Percentiles rank a stretch among this genome's conserved stretches.
phyloP scores from a whole-genome alignment of 2,113 vertebrate genomes.

The Polypterus bichir region DNA sequence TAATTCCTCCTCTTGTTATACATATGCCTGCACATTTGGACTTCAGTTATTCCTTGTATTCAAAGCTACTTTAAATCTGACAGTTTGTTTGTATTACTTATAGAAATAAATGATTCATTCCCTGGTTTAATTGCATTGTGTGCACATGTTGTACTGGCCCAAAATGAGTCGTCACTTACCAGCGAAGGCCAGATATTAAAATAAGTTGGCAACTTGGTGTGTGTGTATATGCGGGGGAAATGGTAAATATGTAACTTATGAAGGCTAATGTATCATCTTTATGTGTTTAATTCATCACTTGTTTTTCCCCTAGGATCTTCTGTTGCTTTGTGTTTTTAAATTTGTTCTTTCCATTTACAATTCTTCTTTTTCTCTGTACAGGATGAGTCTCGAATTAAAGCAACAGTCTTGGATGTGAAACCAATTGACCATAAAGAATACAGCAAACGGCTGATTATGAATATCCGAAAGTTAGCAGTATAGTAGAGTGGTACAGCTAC shows the following conservation, averaged over 20 bases:
- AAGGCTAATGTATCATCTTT: too few species aligned
- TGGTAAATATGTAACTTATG: not conserved
- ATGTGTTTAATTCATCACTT: too few species aligned
- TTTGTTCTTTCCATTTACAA: not conserved
- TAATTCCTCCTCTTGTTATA: too few species aligned
- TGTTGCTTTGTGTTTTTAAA: not conserved
- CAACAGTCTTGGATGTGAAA: constrained; percentile 75
- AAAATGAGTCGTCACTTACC: too few species aligned
- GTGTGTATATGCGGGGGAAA: not conserved
- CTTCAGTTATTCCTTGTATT: too few species aligned
- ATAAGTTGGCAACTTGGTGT: not conserved
- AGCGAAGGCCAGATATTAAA: too few species aligned
- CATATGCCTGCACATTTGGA: too few species aligned
- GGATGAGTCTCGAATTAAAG: constrained; percentile 93
- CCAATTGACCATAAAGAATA: constrained; percentile 84
- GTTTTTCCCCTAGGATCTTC: not conserved
- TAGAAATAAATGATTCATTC: too few species aligned
- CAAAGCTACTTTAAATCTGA: too few species aligned
- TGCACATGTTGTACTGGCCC: too few species aligned
- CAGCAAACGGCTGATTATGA: constrained; percentile 69
- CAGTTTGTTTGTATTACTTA: too few species aligned
- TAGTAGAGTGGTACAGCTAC: constrained; percentile 24
- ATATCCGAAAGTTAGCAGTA: constrained; percentile 62
- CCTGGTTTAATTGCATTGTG: too few species aligned
- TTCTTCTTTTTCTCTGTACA: constrained; percentile 32